A percentile compares a stretch with the other conserved stretches of the same genome.
These are phyloP conservation scores for Belgica antarctica DNA, from an alignment of 2,888 invertebrate genomes.

Conservation along the genomic window DNA sequence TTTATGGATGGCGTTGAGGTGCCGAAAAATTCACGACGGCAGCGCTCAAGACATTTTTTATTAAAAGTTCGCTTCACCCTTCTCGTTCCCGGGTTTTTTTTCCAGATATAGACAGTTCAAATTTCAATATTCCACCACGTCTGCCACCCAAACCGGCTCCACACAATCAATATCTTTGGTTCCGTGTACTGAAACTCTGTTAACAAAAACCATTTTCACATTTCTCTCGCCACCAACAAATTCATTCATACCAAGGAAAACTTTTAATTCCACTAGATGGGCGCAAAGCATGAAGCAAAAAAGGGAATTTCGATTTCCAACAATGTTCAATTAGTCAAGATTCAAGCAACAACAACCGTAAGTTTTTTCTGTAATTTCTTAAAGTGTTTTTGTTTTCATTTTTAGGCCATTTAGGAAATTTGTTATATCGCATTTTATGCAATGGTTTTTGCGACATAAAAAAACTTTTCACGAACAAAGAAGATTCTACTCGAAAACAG, in stretches of 20 bases:
- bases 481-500: conserved; percentile 10
- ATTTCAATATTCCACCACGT: no score
- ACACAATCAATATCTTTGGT: no score
- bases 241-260: background rate
- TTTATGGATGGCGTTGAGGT: no score
- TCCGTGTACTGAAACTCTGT: no score
- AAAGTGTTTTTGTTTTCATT: background rate
- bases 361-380: conserved; percentile 16
- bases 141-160: no score
- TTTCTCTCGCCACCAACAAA: background rate
- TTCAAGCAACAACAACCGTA: conserved; percentile 9
- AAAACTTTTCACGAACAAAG: conserved; percentile 22
- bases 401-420: conserved; percentile 43
- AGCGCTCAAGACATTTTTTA: no score
- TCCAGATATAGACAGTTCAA: no score
- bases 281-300: no score
- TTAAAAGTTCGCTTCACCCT: no score
- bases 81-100: no score
- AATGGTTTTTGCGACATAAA: conserved; percentile 37
- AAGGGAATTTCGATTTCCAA: conserved; percentile 1
- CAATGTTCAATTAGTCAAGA: conserved; percentile 13
- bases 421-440: conserved; percentile 38
- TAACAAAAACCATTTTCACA: background rate
- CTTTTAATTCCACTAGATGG: background rate
- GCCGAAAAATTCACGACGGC: no score